Evolutionary conservation across 2,113 vertebrate species (phyloP).

Genomic region (Mustelus asterias): DNA sequence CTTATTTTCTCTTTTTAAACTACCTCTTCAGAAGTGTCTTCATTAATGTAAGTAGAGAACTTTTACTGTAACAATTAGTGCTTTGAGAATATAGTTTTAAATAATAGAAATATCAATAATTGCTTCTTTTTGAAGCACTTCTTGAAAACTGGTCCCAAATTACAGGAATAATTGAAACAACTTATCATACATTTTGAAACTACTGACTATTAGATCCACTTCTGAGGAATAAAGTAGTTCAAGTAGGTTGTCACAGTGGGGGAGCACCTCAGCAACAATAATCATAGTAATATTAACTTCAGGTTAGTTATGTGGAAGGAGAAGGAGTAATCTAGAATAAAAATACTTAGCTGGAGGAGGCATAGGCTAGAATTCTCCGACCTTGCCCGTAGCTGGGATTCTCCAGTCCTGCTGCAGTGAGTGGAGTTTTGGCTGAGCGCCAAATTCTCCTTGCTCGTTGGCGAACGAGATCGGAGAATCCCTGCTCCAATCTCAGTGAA

Average conservation of each 20-base stretch:
- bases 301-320: not conserved
- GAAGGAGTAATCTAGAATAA: not conserved
- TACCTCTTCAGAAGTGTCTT: not conserved
- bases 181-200: not conserved
- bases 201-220: not conserved
- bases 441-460: no score
- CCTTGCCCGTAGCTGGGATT: no score
- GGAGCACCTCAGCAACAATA: not conserved
- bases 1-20: not conserved
- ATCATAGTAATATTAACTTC: not conserved
- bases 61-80: not conserved
- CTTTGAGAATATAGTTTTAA: not conserved
- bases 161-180: constrained; percentile 27
- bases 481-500: not conserved
- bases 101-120: not conserved
- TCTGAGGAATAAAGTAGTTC: not conserved
- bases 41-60: not conserved
- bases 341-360: not conserved
- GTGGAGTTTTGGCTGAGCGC: no score
- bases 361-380: not conserved
- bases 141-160: not conserved
- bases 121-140: not conserved
- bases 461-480: no score
- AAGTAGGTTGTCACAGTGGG: not conserved
- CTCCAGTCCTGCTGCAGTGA: no score